Base-by-base conservation (phyloP, 2,797 vertebrate genomes). In the Thunnus albacares region DNA sequence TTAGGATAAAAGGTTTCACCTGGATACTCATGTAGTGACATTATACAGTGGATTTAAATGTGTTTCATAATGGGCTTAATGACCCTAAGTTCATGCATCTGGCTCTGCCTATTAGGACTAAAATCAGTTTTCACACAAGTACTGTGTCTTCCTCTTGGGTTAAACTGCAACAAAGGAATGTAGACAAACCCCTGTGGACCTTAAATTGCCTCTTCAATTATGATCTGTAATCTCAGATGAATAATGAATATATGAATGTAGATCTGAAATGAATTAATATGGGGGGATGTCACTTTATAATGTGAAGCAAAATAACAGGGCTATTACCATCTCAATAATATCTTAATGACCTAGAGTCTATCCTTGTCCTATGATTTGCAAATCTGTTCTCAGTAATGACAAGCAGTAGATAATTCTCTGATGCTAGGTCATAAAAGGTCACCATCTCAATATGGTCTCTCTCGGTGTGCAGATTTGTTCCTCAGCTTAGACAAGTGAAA, bases 401-500 rank as follows among this genome's bases (percentile, higher is more conserved):
- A 78, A 78, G 85, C 73, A 35, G 55, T 6, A 73, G 82, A 88
- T 90, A 85, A 87, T 71, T 81, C 67, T 75, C 17, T 52, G 79
- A 87, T 69, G 78, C 75, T n/a, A 47, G 79, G 87, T 84, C 79
- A 57, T n/a, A 24, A 90, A 89, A 93, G 89, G 89, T 90, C 87
- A 67, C 55, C 15, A 2, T 85, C 81, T 83, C 84, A 84, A 75
- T 85, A 66, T 7, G 81, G 66, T 86, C 15, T 59, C 72, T 85
- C 69, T 78, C 49, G 0, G 71, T 41, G 73, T 75, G 76, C 76
- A 75, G 77, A 77, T 86, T 85, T 86, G 75, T 84, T 85, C 77
- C 69, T 85, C 47, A 24, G 66, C 77, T 84, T 49, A 79, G 70
- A 86, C 78, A 62, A 87, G 64, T 57, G 74, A 68, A 87, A 83